Percentiles rank a stretch among this genome's conserved stretches.
Conservation (phyloP, 2,888 invertebrate species). For the Tiliacea aurago region DNA sequence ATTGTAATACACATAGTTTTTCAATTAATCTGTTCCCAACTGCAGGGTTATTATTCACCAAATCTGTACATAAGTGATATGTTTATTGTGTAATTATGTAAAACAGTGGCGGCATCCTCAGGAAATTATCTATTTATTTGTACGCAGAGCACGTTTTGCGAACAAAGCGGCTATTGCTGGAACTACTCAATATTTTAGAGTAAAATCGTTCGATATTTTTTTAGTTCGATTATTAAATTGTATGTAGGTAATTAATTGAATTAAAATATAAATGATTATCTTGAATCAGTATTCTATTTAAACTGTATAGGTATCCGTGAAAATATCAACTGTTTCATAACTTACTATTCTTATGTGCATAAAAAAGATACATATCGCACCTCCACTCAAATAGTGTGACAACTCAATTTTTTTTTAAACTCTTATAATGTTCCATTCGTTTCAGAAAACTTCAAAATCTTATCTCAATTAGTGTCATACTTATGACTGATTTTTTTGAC, state of each 20-base stretch:
- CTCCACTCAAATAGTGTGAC: too few relatives aligned
- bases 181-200: slow-evolving; percentile 27
- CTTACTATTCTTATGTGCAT: not conserved
- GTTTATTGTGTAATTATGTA: slow-evolving; percentile 59
- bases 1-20: slow-evolving; percentile 41
- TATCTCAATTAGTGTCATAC: too few relatives aligned
- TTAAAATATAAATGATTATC: too few relatives aligned
- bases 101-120: slow-evolving; percentile 41
- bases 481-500: too few relatives aligned
- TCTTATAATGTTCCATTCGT: too few relatives aligned
- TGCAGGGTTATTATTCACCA: slow-evolving; percentile 27
- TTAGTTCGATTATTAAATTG: not conserved
- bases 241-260: not conserved
- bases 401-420: too few relatives aligned
- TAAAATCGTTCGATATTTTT: not conserved
- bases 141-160: slow-evolving; percentile 49
- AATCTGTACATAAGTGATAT: slow-evolving; percentile 43
- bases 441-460: too few relatives aligned
- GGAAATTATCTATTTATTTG: slow-evolving; percentile 53
- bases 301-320: not conserved
- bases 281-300: not conserved
- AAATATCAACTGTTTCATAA: not conserved
- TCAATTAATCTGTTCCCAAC: slow-evolving; percentile 29
- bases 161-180: slow-evolving; percentile 21
- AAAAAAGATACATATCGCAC: too few relatives aligned